Base-by-base conservation (phyloP, 2,888 invertebrate species). In the Brachyopa scutellaris region DNA sequence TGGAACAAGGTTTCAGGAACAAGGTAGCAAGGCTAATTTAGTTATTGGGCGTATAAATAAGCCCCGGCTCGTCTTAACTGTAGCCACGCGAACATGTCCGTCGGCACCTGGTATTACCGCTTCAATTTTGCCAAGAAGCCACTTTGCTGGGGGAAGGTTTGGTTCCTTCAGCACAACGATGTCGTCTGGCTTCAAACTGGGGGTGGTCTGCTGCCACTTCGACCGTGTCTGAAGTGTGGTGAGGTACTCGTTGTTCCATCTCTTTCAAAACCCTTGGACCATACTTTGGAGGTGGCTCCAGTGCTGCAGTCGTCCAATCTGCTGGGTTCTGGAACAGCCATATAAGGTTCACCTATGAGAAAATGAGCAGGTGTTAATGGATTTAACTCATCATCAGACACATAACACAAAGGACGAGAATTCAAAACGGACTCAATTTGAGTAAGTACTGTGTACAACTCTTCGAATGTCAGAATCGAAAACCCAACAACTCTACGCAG, bases 401-500 rank as follows among this genome's bases (percentile, higher is more conserved):
- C n/a, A n/a, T n/a, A n/a, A n/a, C n/a, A n/a, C n/a, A n/a, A n/a
- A n/a, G n/a, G n/a, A n/a, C n/a, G n/a, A n/a, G n/a, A n/a, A n/a
- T n/a, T n/a, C n/a, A n/a, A n/a, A n/a, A n/a, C n/a, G n/a, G n/a
- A n/a, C 36, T 17, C 15, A 3, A 40, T 3, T 40, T 40, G 40
- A 6, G 1, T 40, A 3, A 40, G 40, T 8, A 40, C 40, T 17
- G 40, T 40, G n/a, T n/a, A n/a, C n/a, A n/a, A n/a, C n/a, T n/a
- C n/a, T n/a, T n/a, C n/a, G n/a, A n/a, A n/a, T 2, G 36, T 36
- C 8, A 36, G 36, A 6, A n/a, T n/a, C n/a, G 47, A 31, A 6
- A 13, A 26, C 5, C 15, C 31, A 0, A 31, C n/a, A 13, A 73
- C 59, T 0, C 84, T 62, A 3, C 53, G 57, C 40, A 40, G 17